Base-by-base conservation (phyloP, 1,140 invertebrate genomes). In the Coptotermes formosanus region DNA sequence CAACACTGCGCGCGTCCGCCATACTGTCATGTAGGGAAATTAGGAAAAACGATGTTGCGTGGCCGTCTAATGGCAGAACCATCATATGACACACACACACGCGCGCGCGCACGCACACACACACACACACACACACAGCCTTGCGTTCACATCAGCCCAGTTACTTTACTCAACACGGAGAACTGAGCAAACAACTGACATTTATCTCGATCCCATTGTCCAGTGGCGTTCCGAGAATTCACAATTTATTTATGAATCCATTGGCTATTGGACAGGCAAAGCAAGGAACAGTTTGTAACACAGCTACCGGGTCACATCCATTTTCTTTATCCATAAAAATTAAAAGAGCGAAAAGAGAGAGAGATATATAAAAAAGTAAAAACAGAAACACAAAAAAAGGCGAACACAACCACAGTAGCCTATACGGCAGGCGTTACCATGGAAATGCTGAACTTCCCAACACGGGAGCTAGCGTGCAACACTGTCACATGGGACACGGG, bases 281-380 rank as follows among this genome's bases (percentile, higher is more conserved):
- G 52, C 52, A 55, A 21, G 64, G 64, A 75, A 75, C 64, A 12
- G 64, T 19, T 75, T 30, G 64, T 75, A 75, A 75, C 64, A 75
- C 59, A n/a, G 64, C 64, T 25, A 30, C 8, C 64, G 14, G 8
- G 64, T n/a, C 64, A 30, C 64, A n/a, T 75, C 64, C 64, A 75
- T 75, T 75, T 75, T 75, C 64, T 30, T 75, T 75, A 75, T 75
- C 64, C 64, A 75, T 75, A 3, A 75, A 75, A 75, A 75, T 75
- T 75, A 75, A 75, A 75, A 75, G 25, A n/a, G 14, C 30, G 64
- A 16, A 75, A 75, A 75, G 64, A 75, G 64, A 75, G n/a, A 75
- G 64, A 75, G 9, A 75, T n/a, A 75, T 30, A 75, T 30, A 75
- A 75, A 75, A 9, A 12, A 30, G 3, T 1, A 30, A 75, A 9